Evolutionary conservation across 2,797 vertebrate species (phyloP).

Genomic region (Limosa lapponica): DNA sequence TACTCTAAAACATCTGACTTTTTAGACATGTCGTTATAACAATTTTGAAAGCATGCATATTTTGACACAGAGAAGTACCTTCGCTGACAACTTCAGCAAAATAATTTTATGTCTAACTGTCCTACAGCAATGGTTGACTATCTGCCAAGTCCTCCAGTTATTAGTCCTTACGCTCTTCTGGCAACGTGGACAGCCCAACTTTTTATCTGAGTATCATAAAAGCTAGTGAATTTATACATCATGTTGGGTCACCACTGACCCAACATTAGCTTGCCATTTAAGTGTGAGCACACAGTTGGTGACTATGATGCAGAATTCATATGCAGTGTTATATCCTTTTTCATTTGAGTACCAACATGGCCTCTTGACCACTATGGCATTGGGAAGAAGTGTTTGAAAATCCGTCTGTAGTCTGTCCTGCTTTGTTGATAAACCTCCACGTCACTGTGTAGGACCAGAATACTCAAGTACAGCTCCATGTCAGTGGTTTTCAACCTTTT

Average conservation of each 20-base stretch:
- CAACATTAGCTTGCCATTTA: background rate
- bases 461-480: background rate
- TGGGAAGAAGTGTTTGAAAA: background rate
- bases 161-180: background rate
- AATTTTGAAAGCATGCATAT: background rate
- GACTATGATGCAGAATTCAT: background rate
- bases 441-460: background rate
- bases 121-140: background rate
- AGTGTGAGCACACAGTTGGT: fast-evolving
- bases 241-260: background rate
- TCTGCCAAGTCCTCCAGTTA: background rate
- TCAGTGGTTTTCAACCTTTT: background rate
- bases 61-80: background rate
- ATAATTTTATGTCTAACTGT: background rate
- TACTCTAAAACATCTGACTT: background rate
- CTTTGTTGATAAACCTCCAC: background rate
- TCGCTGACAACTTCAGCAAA: background rate
- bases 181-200: fast-evolving
- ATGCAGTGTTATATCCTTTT: background rate
- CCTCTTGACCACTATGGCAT: background rate
- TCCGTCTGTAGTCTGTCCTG: background rate
- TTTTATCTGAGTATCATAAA: background rate
- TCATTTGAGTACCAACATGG: background rate
- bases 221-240: background rate
- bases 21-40: background rate